Evolutionary conservation across 2,797 vertebrate species (phyloP).

Genomic region (Adelosebastes latens): DNA sequence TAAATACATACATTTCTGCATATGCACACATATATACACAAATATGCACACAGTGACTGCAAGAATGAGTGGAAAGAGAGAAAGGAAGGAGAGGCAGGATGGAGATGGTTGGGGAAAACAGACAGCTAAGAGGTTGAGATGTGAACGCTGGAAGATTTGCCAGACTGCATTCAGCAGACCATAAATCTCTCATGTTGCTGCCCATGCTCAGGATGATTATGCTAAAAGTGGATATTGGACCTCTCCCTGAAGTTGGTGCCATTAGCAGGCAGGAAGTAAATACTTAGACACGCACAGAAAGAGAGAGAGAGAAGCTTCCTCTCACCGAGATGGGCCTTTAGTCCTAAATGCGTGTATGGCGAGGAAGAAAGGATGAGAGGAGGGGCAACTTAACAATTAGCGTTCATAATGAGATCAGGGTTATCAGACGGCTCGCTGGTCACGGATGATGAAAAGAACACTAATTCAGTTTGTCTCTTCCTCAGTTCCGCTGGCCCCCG

Average conservation of each 20-base stretch:
- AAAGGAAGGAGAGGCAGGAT: background rate
- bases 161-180: constrained; percentile 57
- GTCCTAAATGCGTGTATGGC: constrained; percentile 43
- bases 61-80: background rate
- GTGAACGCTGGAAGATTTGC: constrained; percentile 61
- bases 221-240: constrained; percentile 73
- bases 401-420: constrained; percentile 82
- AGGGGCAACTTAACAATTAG: constrained; percentile 79
- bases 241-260: constrained; percentile 50
- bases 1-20: no score
- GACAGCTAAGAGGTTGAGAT: constrained; percentile 42
- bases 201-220: constrained; percentile 62
- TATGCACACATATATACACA: background rate
- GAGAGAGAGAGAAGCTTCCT: constrained; percentile 27
- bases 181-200: constrained; percentile 71
- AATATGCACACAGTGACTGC: background rate
- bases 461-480: constrained; percentile 84
- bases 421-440: constrained; percentile 80
- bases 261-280: constrained; percentile 77
- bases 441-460: constrained; percentile 83
- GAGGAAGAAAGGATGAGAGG: constrained; percentile 38
- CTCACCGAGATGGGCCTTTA: constrained; percentile 41
- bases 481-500: constrained; percentile 67
- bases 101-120: constrained; percentile 24
- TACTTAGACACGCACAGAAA: constrained; percentile 38